Base-by-base conservation (phyloP, 2,888 invertebrate genomes). In the Tolmerus cingulatus region DNA sequence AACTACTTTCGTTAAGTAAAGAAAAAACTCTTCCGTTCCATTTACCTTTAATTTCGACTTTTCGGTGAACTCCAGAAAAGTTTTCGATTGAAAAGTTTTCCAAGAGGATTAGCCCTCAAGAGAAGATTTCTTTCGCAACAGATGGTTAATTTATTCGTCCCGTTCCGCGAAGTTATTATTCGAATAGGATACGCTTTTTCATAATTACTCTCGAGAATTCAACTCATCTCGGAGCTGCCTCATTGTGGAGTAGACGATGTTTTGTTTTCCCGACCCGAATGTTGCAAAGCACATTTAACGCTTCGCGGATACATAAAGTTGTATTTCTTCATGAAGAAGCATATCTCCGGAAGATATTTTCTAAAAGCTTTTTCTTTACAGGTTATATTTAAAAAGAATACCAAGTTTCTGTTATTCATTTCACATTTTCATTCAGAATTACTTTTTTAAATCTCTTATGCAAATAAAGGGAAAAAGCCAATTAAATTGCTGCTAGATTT, bases 1-100 rank as follows among this genome's bases (percentile, higher is more conserved):
- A 78, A 78, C 78, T 78, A 78, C 40, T 78, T 78, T 43, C n/a
- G 27, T 66, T 40, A 78, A 78, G 78, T 78, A 37, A 78, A 78
- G 78, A 78, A 78, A 78, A 78, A 78, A 40, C 78, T 43, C 78
- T 78, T 78, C 78, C 78, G 23, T 78, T 78, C 78, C 78, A 78
- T 78, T 78, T 78, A 78, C 78, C 78, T 78, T 78, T 78, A 78
- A 78, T 78, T 78, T 78, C 78, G 78, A 78, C 40, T 78, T 78
- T 78, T 78, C 40, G 78, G 78, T 40, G 78, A 40, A 78, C 40
- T 40, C 78, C n/a, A 12, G 40, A 78, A 78, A 78, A 78, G 40
- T 78, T 78, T 78, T 78, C 78, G 40, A 78, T 78, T 78, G 78
- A 78, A 78, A 78, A 78, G 78, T 78, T 78, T 78, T 78, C 78